A percentile compares a stretch with the other conserved stretches of the same genome.
These are phyloP conservation scores for Aplochiton taeniatus DNA, from an alignment of 2,797 vertebrate species.

Conservation along the genomic window DNA sequence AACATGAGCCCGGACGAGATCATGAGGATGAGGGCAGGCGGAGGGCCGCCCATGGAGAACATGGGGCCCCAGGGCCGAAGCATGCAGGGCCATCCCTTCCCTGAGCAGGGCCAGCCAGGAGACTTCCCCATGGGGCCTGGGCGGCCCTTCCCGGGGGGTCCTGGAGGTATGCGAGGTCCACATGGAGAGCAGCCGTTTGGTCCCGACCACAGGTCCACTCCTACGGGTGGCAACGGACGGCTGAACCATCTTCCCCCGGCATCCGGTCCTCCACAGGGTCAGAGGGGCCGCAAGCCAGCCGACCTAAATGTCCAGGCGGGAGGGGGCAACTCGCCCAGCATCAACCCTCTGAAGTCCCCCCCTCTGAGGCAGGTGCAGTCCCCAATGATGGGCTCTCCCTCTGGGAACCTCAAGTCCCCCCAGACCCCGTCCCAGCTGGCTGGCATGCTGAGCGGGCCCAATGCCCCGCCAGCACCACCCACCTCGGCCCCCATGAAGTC, in stretches of 20 bases:
- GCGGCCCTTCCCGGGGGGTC: slow-evolving; percentile 86
- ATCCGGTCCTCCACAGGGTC: slow-evolving; percentile 81
- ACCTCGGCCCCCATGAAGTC: slow-evolving; percentile 94
- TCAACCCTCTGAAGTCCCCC: slow-evolving; percentile 96
- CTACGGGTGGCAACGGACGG: slow-evolving; percentile 84
- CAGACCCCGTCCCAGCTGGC: slow-evolving; percentile 98
- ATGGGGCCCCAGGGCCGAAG: slow-evolving; percentile 88
- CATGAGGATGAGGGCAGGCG: slow-evolving; percentile 83
- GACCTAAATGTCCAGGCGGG: slow-evolving; percentile 90
- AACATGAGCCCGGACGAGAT: slow-evolving; percentile 85
- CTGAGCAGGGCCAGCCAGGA: slow-evolving; percentile 88
- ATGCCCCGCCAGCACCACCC: slow-evolving; percentile 85
- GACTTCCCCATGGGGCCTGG: slow-evolving; percentile 92
- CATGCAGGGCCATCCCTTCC: slow-evolving; percentile 87
- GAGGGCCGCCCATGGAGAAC: slow-evolving; percentile 75
- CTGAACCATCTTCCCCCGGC: slow-evolving; percentile 93
- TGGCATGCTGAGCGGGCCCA: slow-evolving; percentile 92
- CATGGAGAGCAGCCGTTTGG: slow-evolving; percentile 86
- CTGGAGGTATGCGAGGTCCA: slow-evolving; percentile 83
- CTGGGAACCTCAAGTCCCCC: slow-evolving; percentile 97
- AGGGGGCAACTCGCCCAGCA: slow-evolving; percentile 93
- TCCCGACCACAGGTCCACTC: slow-evolving; percentile 92
- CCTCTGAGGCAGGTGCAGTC: slow-evolving; percentile 98
- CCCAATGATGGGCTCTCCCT: slow-evolving; percentile 97
- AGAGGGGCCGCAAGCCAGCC: slow-evolving; percentile 91